phyloP scores from a whole-genome alignment of 2,888 invertebrate genomes.

The Villa cingulata region DNA sequence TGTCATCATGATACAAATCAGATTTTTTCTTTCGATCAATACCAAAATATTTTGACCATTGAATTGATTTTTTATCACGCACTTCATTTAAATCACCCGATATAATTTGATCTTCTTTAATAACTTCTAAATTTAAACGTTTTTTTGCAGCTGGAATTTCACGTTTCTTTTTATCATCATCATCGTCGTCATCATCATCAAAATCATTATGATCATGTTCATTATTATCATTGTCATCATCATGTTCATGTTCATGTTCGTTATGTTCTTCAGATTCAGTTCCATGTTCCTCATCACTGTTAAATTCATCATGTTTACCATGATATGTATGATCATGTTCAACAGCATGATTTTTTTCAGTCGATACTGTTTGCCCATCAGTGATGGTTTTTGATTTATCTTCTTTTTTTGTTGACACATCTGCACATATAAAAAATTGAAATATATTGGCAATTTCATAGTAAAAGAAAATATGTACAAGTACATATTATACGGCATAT shows the following conservation, averaged over 20 bases:
- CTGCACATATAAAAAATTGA: background rate
- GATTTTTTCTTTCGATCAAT: slow-evolving; percentile 64
- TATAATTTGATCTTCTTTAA: slow-evolving; percentile 20
- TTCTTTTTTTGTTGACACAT: background rate
- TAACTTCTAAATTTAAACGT: slow-evolving; percentile 20
- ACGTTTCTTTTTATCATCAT: slow-evolving; percentile 36
- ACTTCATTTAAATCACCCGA: slow-evolving; percentile 41
- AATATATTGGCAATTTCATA: background rate
- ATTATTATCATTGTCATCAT: slow-evolving; percentile 32
- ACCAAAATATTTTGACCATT: slow-evolving; percentile 81
- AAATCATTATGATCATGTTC: slow-evolving; percentile 24
- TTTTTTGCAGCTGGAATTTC: slow-evolving; percentile 21
- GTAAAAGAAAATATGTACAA: no score
- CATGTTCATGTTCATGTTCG: slow-evolving; percentile 20
- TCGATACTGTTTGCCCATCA: slow-evolving; percentile 18
- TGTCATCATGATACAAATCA: no score
- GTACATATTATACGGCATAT: no score
- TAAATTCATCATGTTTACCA: slow-evolving; percentile 18
- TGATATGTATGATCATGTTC: slow-evolving; percentile 25
- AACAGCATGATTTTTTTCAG: no score
- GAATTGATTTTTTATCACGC: slow-evolving; percentile 62
- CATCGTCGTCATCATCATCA: slow-evolving; percentile 29
- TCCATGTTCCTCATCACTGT: slow-evolving; percentile 26
- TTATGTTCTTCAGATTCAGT: slow-evolving; percentile 23
- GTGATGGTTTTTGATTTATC: slow-evolving; percentile 1